Evolutionary conservation across 2,113 vertebrate genomes (phyloP).

Genomic region (Canis aureus): DNA sequence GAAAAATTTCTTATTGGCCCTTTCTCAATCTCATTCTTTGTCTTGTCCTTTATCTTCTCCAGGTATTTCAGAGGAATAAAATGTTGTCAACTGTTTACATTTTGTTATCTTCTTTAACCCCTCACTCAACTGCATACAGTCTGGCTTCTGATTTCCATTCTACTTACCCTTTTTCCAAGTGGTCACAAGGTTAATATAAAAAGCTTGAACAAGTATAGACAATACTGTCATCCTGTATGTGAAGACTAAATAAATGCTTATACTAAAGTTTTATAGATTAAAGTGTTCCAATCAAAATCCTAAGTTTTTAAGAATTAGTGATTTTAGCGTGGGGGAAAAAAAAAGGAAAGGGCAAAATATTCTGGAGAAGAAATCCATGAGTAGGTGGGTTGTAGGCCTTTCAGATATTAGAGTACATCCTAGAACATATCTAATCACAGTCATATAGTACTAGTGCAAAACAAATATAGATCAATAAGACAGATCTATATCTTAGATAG

Average conservation of each 20-base stretch:
- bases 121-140: neutral
- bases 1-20: neutral
- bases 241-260: slow-evolving; percentile 44
- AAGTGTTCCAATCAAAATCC: slow-evolving; percentile 9
- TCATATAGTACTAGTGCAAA: neutral
- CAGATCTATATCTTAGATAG: neutral
- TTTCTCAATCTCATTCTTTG: neutral
- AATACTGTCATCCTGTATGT: neutral
- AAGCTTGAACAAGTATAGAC: neutral
- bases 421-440: neutral
- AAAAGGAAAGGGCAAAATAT: slow-evolving; percentile 20
- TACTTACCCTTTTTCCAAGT: slow-evolving; percentile 4
- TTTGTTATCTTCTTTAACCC: slow-evolving; percentile 41
- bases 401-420: neutral
- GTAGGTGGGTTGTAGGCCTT: neutral
- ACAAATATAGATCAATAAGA: neutral
- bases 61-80: slow-evolving; percentile 20
- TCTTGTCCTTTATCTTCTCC: slow-evolving; percentile 26
- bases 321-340: slow-evolving; percentile 37
- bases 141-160: slow-evolving; percentile 45
- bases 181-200: neutral
- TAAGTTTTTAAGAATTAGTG: slow-evolving; percentile 31
- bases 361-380: slow-evolving; percentile 34
- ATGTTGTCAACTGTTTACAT: slow-evolving; percentile 17
- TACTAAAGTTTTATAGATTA: neutral